Conservation (phyloP, 2,113 vertebrate genomes). For the Erpornis zantholeuca region DNA sequence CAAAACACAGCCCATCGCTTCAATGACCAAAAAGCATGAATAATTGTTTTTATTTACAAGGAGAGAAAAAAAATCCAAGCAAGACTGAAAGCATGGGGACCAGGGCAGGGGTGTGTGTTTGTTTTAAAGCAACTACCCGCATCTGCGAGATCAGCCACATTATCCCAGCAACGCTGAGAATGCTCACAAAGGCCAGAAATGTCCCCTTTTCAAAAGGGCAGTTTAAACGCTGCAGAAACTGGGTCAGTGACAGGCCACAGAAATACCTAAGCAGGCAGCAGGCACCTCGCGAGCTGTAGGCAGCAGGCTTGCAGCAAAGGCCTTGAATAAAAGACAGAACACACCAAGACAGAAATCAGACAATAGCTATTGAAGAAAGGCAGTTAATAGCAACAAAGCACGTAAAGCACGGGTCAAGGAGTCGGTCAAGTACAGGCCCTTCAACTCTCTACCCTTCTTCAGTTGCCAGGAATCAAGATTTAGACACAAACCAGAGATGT, state of each 20-base stretch:
- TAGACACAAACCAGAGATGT: not conserved
- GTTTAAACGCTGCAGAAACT: constrained; percentile 32
- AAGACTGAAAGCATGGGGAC: not conserved
- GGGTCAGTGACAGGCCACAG: constrained; percentile 38
- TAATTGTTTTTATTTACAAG: not conserved
- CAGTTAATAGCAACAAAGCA: constrained; percentile 61
- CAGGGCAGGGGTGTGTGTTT: not conserved
- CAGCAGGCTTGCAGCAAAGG: constrained; percentile 7
- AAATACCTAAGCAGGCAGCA: constrained; percentile 52
- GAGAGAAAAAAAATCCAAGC: not conserved
- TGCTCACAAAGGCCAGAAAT: constrained; percentile 3
- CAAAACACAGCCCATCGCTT: not conserved
- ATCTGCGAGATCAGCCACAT: not conserved
- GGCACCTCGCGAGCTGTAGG: not conserved
- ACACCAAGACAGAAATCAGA: constrained; percentile 46
- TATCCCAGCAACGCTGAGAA: constrained; percentile 6
- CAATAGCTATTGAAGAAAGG: constrained; percentile 60
- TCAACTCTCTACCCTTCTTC: constrained; percentile 22
- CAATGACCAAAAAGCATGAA: not conserved
- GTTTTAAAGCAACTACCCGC: not conserved
- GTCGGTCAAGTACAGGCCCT: constrained; percentile 55
- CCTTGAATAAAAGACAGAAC: not conserved
- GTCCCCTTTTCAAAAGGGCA: constrained; percentile 14
- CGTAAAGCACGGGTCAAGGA: constrained; percentile 60
- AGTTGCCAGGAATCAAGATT: constrained; percentile 36